phyloP scores from a whole-genome alignment of 2,113 vertebrate species.

The Suricata suricatta region DNA sequence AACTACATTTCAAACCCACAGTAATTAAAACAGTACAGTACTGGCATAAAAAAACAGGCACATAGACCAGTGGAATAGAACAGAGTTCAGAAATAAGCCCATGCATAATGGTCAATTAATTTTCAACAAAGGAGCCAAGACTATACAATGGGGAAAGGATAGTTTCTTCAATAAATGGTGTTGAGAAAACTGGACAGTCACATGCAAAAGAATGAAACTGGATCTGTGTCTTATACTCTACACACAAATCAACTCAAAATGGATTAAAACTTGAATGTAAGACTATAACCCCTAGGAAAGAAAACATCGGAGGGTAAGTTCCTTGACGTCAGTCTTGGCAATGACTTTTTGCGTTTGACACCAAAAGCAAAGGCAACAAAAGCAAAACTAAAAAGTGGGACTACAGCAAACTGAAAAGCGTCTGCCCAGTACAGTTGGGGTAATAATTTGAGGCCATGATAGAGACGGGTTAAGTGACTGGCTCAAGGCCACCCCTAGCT shows the following conservation, averaged over 20 bases:
- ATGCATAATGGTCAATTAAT: not conserved
- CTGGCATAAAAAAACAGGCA: not conserved
- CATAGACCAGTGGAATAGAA: not conserved
- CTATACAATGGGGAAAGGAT: not conserved
- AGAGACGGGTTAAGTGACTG: not conserved
- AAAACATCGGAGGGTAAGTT: not conserved
- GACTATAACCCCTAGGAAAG: not conserved
- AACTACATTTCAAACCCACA: not conserved
- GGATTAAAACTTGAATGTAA: not conserved
- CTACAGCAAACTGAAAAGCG: not conserved
- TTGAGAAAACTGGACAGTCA: not conserved
- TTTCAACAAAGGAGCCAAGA: not conserved
- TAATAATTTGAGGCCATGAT: not conserved
- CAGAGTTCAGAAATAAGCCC: not conserved
- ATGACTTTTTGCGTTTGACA: not conserved
- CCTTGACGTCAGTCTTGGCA: not conserved
- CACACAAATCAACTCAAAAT: not conserved
- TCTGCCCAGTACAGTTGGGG: not conserved
- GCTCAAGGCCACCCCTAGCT: not conserved
- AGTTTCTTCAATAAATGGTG: not conserved
- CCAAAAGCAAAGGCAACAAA: slow-evolving; percentile 11
- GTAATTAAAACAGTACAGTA: not conserved
- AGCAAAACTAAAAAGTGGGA: not conserved
- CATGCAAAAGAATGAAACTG: not conserved
- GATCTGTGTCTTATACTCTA: not conserved